Conservation (phyloP, 2,797 vertebrate species). For the Phyllotis vaccarum region DNA sequence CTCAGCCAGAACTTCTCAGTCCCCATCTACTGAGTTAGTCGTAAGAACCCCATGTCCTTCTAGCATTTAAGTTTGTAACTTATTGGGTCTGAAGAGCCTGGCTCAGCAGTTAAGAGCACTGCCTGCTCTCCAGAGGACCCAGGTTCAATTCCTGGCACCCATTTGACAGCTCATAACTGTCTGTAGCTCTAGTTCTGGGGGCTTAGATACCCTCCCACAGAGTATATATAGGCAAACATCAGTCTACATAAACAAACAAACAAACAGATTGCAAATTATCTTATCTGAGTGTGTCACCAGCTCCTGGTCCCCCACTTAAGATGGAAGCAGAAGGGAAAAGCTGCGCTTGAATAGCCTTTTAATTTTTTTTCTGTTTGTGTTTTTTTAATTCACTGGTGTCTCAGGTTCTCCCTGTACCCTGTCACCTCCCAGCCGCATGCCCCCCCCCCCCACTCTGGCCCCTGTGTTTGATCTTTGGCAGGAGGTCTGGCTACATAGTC, state of each 20-base stretch:
- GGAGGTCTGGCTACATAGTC: not conserved
- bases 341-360: conserved; percentile 23
- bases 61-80: not conserved
- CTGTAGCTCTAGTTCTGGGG: not conserved
- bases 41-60: not conserved
- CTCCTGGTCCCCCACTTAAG: not conserved
- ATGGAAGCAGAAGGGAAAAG: conserved; percentile 37
- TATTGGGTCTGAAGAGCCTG: not conserved
- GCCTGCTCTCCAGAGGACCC: not conserved
- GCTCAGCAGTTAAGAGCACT: not conserved
- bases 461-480: not conserved
- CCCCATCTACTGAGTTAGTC: not conserved
- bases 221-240: not conserved
- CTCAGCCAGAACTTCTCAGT: not conserved
- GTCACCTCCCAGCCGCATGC: not conserved
- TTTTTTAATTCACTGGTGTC: conserved; percentile 52
- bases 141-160: not conserved
- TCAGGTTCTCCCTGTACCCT: conserved; percentile 57
- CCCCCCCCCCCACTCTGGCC: not conserved
- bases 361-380: conserved; percentile 60
- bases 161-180: not conserved
- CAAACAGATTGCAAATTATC: not conserved
- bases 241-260: not conserved
- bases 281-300: not conserved
- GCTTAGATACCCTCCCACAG: not conserved